Evolutionary conservation across 2,888 invertebrate species (phyloP), one percentile per base, ranked within the genome.

Genomic region (Linnaemya vulpina): DNA sequence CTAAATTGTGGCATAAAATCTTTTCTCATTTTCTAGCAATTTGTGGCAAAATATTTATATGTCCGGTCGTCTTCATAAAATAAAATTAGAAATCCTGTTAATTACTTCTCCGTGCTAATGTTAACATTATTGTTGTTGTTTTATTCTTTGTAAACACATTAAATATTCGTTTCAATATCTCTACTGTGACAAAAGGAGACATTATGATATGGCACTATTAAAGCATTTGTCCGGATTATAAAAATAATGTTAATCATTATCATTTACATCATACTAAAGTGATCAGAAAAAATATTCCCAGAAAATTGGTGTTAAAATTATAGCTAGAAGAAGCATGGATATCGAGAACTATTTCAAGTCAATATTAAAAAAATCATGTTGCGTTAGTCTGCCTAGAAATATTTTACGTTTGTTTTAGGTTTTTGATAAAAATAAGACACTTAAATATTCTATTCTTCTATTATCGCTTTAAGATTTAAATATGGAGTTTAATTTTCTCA

Each of bases 241-340:
- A 53, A 51, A 22, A 53, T 53, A 53, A 22, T 53, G 13, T 53
- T 17, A 53, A 53, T 22, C 53, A 13, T 53, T 53, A 20, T 53
- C 13, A 11, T 22, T 13, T 4, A 11, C 53, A 53, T 4, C 11
- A 22, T 53, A 13, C 22, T 53, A 22, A 22, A 17, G 17, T 5
- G 17, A 10, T 30, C 20, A 51, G 51, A 20, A 17, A 51, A 49
- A 20, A 11, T 5, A 46, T 4, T n/a, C n/a, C 1, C 1, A 46
- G 46, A 15, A 46, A 15, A 46, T 15, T n/a, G 5, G 5, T 15
- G n/a, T 46, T n/a, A 46, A 46, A 46, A n/a, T 46, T 4, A 46
- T 15, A 46, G n/a, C 46, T 15, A 46, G 5, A 46, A 46, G 15
- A 4, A 13, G 10, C 11, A 46, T n/a, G n/a, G n/a, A n/a, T n/a